Evolutionary conservation across 2,888 invertebrate genomes (phyloP).

Genomic region (Sinotaia quadrata): DNA sequence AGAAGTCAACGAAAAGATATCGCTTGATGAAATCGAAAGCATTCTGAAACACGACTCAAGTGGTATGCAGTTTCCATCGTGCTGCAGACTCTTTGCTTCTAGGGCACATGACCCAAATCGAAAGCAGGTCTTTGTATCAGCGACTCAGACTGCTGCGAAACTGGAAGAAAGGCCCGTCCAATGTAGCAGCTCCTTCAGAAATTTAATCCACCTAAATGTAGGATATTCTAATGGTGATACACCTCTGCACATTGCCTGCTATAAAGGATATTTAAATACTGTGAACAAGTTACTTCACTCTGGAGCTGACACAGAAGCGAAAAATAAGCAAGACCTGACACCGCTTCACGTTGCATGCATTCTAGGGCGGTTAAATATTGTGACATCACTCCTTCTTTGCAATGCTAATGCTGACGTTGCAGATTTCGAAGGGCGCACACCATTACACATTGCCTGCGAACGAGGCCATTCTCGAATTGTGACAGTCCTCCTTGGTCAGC

Average conservation of each 20-base stretch:
- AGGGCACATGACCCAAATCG: too few relatives aligned
- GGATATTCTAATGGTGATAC: too few relatives aligned
- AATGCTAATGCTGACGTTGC: background rate
- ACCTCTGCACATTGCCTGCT: background rate
- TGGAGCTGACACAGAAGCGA: background rate
- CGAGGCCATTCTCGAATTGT: background rate
- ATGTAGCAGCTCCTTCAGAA: too few relatives aligned
- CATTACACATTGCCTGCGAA: background rate
- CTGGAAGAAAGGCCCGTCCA: too few relatives aligned
- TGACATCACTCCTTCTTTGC: background rate
- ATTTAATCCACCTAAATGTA: too few relatives aligned
- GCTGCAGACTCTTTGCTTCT: too few relatives aligned
- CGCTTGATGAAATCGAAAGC: too few relatives aligned
- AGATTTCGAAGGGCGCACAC: background rate
- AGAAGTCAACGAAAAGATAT: too few relatives aligned
- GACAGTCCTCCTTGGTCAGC: background rate
- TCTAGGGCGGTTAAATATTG: background rate
- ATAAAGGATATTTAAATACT: background rate
- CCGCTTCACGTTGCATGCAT: background rate
- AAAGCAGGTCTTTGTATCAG: too few relatives aligned
- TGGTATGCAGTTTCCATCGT: too few relatives aligned
- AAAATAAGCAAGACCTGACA: background rate
- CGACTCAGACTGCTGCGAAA: too few relatives aligned
- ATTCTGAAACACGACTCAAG: too few relatives aligned
- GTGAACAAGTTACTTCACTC: background rate